Evolutionary conservation across 2,888 invertebrate species (phyloP).

Genomic region (Brassicogethes aeneus): DNA sequence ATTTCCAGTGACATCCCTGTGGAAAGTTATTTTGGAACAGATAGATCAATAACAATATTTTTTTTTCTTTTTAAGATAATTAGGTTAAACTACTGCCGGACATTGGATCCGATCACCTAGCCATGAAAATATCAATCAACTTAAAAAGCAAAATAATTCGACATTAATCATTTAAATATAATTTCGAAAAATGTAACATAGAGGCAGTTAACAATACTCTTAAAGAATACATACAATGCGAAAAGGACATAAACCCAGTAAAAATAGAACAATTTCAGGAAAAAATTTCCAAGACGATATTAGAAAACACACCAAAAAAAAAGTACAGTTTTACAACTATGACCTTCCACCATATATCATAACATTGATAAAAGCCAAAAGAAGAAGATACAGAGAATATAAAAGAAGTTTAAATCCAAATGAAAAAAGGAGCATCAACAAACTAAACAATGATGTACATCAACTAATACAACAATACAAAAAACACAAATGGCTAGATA

Average conservation of each 20-base stretch:
- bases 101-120: background rate
- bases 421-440: background rate
- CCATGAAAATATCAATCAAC: background rate
- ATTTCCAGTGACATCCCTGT: no score
- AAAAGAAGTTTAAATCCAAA: background rate
- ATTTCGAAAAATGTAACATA: background rate
- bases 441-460: background rate
- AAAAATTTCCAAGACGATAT: background rate
- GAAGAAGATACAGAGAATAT: background rate
- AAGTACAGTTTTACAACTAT: background rate
- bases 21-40: no score
- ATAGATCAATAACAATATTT: no score
- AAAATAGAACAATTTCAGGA: background rate
- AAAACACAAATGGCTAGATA: no score
- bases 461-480: slow-evolving; percentile 1
- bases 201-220: background rate
- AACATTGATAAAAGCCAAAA: background rate
- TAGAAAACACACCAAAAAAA: background rate
- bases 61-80: no score
- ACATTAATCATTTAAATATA: background rate
- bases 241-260: background rate
- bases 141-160: background rate
- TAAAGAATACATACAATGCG: background rate
- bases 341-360: background rate
- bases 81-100: background rate